phyloP scores from a whole-genome alignment of 2,888 invertebrate genomes.

The Liposcelis brunnea region DNA sequence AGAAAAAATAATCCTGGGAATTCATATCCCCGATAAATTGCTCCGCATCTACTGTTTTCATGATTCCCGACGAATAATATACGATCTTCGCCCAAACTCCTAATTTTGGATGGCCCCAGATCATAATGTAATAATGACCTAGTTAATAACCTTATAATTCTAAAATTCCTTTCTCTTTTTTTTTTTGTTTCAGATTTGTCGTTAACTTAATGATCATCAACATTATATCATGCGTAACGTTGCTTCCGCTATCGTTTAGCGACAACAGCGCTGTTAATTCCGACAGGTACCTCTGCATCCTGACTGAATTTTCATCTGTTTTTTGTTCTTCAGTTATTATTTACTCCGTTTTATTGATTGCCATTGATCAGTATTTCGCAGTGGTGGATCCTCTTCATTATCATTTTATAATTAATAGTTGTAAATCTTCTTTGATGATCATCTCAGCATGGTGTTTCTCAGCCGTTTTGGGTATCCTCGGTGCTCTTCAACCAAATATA shows the following conservation, averaged over 20 bases:
- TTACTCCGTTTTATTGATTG: slow-evolving; percentile 39
- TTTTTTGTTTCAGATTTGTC: slow-evolving; percentile 42
- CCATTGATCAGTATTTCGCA: slow-evolving; percentile 46
- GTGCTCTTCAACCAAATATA: slow-evolving; percentile 21
- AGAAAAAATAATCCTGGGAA: too few relatives aligned
- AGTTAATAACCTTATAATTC: too few relatives aligned
- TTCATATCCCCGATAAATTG: too few relatives aligned
- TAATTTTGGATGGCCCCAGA: too few relatives aligned
- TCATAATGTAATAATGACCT: too few relatives aligned
- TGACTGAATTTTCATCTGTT: slow-evolving; percentile 42
- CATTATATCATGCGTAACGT: slow-evolving; percentile 25
- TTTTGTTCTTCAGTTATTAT: slow-evolving; percentile 40
- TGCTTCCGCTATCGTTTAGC: slow-evolving; percentile 25
- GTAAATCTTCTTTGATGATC: slow-evolving; percentile 31
- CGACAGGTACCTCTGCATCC: slow-evolving; percentile 30
- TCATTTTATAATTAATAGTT: slow-evolving; percentile 35
- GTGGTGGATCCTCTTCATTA: slow-evolving; percentile 46
- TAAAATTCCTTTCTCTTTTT: slow-evolving; percentile 11
- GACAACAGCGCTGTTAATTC: slow-evolving; percentile 25
- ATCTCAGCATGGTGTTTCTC: slow-evolving; percentile 32
- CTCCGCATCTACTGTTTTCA: too few relatives aligned
- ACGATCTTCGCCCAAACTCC: too few relatives aligned
- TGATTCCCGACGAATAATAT: too few relatives aligned
- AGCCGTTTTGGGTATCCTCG: slow-evolving; percentile 27
- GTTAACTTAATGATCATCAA: slow-evolving; percentile 37